Conservation (phyloP, 2,113 vertebrate genomes). For the Aptenodytes forsteri region DNA sequence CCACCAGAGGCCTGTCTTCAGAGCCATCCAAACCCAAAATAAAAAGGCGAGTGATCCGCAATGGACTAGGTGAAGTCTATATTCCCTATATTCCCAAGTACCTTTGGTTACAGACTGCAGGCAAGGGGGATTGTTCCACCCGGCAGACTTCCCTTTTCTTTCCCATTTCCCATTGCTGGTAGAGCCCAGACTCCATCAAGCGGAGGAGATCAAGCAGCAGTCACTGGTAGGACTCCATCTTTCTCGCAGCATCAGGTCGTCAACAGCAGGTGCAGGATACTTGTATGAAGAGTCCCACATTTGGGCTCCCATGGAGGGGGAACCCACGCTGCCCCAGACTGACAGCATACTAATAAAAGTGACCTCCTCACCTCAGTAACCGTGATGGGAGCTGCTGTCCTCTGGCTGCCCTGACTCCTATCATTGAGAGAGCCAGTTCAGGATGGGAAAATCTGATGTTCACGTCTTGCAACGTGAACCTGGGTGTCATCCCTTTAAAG, state of each 20-base stretch:
- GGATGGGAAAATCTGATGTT: neutral
- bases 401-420: neutral
- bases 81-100: neutral
- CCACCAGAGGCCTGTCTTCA: neutral
- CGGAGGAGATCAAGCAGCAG: neutral
- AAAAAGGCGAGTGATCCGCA: neutral
- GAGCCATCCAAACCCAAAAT: neutral
- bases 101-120: neutral
- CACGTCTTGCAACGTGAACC: neutral
- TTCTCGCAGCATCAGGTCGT: neutral
- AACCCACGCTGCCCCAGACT: rapidly evolving
- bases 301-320: rapidly evolving
- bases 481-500: neutral
- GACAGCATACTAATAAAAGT: neutral
- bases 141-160: neutral
- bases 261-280: neutral
- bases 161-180: neutral
- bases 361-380: neutral
- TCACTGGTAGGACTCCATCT: neutral
- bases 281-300: neutral
- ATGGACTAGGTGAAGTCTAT: neutral
- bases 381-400: neutral
- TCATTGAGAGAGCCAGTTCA: neutral
- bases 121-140: neutral
- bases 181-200: neutral